Percentiles rank a stretch among this genome's conserved stretches.
Conservation (phyloP, 2,888 invertebrate species). For the Perithous albicinctus region DNA sequence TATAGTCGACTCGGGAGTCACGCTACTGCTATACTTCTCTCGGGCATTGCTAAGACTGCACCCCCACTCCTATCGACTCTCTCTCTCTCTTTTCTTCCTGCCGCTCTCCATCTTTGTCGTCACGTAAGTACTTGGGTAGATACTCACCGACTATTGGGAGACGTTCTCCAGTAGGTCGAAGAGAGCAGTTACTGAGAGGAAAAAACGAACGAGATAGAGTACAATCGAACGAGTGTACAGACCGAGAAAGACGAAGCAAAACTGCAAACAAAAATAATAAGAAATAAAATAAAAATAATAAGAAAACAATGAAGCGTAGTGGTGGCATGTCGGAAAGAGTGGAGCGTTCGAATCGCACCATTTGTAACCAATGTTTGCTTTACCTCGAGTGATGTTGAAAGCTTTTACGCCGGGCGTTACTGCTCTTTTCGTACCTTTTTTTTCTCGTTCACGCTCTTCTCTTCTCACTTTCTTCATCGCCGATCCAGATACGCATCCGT, state of each 20-base stretch:
- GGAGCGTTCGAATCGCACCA: slow-evolving; percentile 67
- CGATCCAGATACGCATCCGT: slow-evolving; percentile 53
- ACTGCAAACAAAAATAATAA: slow-evolving; percentile 38
- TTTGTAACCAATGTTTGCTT: slow-evolving; percentile 79
- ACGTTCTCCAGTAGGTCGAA: slow-evolving; percentile 64
- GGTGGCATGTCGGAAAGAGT: slow-evolving; percentile 51
- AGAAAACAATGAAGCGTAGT: slow-evolving; percentile 32
- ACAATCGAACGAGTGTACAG: slow-evolving; percentile 18
- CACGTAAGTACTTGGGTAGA: slow-evolving; percentile 57
- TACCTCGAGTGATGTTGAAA: slow-evolving; percentile 76
- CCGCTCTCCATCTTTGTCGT: slow-evolving; percentile 5
- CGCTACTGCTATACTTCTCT: slow-evolving; percentile 41
- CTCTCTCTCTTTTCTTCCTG: too few species aligned
- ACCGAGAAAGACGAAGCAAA: slow-evolving; percentile 49
- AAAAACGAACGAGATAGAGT: slow-evolving; percentile 16
- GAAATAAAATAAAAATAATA: slow-evolving; percentile 46
- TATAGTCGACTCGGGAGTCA: slow-evolving; percentile 50
- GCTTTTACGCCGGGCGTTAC: slow-evolving; percentile 75
- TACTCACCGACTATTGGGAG: slow-evolving; percentile 58
- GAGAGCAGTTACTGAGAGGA: slow-evolving; percentile 43
- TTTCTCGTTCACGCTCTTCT: not conserved
- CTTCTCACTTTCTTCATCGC: slow-evolving; percentile 12
- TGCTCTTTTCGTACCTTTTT: slow-evolving; percentile 55
- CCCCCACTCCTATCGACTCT: too few species aligned
- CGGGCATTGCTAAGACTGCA: slow-evolving; percentile 28